phyloP scores from a whole-genome alignment of 1,140 invertebrate species.

The Drosophila eugracilis region DNA sequence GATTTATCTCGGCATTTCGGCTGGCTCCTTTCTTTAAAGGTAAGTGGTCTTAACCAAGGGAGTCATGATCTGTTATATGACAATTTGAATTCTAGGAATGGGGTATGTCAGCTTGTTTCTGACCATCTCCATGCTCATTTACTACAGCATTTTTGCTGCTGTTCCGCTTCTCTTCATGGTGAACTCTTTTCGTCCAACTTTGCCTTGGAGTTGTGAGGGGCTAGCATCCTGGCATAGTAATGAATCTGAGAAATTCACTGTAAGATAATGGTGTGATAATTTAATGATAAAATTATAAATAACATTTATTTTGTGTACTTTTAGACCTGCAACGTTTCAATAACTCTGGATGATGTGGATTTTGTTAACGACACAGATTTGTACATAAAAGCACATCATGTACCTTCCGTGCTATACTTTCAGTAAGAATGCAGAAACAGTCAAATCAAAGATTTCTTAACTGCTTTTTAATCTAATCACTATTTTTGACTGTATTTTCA shows the following conservation, averaged over 20 bases:
- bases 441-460: too few relatives aligned
- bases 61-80: too few relatives aligned
- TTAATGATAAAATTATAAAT: too few relatives aligned
- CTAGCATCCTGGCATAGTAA: slow-evolving; percentile 19
- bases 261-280: too few relatives aligned
- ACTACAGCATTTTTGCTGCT: slow-evolving; percentile 67
- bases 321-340: slow-evolving; percentile 40
- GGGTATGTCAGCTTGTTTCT: slow-evolving; percentile 69
- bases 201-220: slow-evolving; percentile 78
- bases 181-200: slow-evolving; percentile 60
- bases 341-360: neutral
- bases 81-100: slow-evolving; percentile 51
- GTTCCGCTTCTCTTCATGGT: slow-evolving; percentile 70
- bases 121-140: slow-evolving; percentile 53
- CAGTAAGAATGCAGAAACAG: too few relatives aligned
- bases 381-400: slow-evolving; percentile 13
- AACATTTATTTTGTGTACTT: too few relatives aligned
- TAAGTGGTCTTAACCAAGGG: too few relatives aligned
- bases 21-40: slow-evolving; percentile 79
- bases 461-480: too few relatives aligned
- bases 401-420: slow-evolving; percentile 71
- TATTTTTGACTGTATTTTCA: neutral
- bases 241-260: slow-evolving; percentile 8
- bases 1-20: slow-evolving; percentile 77
- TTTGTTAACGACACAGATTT: neutral